Conservation (phyloP, 2,113 vertebrate genomes). For the Myanophis thanlyinensis region DNA sequence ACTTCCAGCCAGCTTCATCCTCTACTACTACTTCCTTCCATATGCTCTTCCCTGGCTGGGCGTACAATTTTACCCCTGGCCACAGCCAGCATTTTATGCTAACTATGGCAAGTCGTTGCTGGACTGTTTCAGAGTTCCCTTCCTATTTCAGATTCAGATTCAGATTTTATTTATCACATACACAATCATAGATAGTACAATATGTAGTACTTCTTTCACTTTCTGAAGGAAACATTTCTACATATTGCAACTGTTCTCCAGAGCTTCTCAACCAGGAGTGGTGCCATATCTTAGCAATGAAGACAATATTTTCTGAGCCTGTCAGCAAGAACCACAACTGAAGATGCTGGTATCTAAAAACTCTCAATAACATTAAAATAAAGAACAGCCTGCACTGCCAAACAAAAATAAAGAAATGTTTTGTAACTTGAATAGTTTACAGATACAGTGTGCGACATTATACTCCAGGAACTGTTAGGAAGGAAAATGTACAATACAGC, state of each 20-base stretch:
- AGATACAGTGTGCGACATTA: neutral
- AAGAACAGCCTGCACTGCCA: neutral
- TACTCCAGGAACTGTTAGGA: conserved; percentile 2
- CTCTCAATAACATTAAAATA: neutral
- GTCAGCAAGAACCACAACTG: neutral
- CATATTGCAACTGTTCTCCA: neutral
- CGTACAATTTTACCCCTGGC: neutral
- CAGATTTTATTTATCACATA: too few relatives aligned
- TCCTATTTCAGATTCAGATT: too few relatives aligned
- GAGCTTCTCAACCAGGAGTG: neutral
- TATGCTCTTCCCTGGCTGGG: neutral
- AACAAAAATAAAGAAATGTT: conserved; percentile 28
- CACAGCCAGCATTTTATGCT: neutral
- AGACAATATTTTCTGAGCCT: neutral
- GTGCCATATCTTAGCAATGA: neutral
- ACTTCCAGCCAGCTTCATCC: too few relatives aligned
- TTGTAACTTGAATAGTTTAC: neutral
- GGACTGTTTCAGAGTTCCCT: neutral
- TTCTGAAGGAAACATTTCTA: neutral
- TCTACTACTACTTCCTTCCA: neutral
- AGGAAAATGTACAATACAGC: conserved; percentile 33
- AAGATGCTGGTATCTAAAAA: neutral
- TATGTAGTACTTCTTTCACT: too few relatives aligned
- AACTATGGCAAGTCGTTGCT: neutral
- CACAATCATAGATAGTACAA: too few relatives aligned